Conservation (phyloP, 2,888 invertebrate species). For the Epirrhoe tristata region DNA sequence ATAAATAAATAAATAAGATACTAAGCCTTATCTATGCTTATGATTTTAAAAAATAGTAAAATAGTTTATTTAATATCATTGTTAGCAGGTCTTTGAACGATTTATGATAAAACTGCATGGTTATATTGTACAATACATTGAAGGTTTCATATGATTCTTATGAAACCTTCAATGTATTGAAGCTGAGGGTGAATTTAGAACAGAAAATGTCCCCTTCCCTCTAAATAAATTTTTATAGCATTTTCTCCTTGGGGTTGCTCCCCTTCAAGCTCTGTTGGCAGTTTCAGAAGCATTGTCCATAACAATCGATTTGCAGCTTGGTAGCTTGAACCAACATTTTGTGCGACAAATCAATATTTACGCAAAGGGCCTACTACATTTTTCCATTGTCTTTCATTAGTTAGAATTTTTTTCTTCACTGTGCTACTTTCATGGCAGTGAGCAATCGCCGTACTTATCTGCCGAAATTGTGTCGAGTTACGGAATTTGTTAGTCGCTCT, state of each 20-base stretch:
- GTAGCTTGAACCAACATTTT: constrained; percentile 5
- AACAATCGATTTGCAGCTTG: constrained; percentile 17
- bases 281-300: constrained; percentile 13
- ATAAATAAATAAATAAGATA: too few species aligned
- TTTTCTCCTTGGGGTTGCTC: constrained; percentile 24
- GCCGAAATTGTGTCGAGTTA: constrained; percentile 51
- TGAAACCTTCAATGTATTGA: constrained; percentile 29
- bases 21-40: constrained; percentile 33
- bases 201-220: constrained; percentile 21
- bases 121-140: constrained; percentile 28
- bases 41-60: too few species aligned
- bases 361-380: constrained; percentile 1
- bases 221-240: constrained; percentile 26
- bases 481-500: constrained; percentile 50
- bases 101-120: constrained; percentile 35
- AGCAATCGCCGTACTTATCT: constrained; percentile 28
- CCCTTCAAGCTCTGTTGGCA: constrained; percentile 12
- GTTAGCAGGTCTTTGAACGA: constrained; percentile 45
- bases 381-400: not conserved
- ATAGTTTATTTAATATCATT: too few species aligned
- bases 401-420: constrained; percentile 6
- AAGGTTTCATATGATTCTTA: constrained; percentile 58
- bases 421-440: constrained; percentile 26
- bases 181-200: constrained; percentile 9
- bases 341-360: not conserved